Conservation (phyloP, 2,113 vertebrate species). For the Pluvialis apricaria region DNA sequence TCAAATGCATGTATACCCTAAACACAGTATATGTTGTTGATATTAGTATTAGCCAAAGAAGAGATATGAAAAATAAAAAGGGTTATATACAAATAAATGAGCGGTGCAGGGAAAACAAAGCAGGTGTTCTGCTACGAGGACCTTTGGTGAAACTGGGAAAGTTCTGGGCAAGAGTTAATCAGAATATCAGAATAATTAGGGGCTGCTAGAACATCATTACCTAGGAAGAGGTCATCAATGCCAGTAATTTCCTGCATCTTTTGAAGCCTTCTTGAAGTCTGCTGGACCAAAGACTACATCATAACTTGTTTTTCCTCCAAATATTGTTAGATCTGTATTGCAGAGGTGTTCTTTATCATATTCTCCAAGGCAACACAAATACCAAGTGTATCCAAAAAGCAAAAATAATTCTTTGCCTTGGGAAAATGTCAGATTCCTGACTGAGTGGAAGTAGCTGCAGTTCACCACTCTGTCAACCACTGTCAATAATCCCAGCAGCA, state of each 20-base stretch:
- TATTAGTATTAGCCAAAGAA: background rate
- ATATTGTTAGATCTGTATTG: background rate
- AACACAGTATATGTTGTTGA: rapidly evolving
- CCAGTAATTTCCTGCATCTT: background rate
- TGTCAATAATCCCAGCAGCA: background rate
- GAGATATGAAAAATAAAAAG: background rate
- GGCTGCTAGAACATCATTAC: rapidly evolving
- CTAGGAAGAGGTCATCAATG: background rate
- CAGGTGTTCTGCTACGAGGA: rapidly evolving
- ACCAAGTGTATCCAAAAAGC: background rate
- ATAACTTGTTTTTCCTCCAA: background rate
- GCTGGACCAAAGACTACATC: background rate
- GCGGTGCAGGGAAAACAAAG: background rate
- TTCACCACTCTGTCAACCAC: background rate
- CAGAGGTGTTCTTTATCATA: background rate
- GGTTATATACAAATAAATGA: background rate
- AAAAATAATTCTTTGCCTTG: background rate
- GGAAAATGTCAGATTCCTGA: background rate
- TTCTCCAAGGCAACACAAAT: background rate
- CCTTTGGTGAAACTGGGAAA: background rate
- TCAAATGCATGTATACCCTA: background rate
- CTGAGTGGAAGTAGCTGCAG: background rate
- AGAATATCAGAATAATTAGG: background rate
- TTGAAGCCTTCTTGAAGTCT: background rate
- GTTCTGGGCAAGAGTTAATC: background rate